Base-by-base conservation (phyloP, 1,140 invertebrate species). In the Ips typographus region DNA sequence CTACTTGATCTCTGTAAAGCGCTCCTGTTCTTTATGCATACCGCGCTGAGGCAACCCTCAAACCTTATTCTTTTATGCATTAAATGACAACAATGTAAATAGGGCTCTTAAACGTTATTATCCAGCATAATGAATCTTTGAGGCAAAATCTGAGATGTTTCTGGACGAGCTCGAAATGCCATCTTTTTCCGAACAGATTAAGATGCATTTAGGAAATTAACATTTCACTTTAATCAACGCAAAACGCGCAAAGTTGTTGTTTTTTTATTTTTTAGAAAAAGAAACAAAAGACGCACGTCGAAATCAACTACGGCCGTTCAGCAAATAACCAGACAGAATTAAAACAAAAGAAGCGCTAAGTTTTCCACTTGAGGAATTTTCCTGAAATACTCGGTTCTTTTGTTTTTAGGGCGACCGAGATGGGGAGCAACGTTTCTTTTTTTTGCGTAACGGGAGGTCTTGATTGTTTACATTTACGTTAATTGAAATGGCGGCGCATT, bases 1-100 rank as follows among this genome's bases (percentile, higher is more conserved):
- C 62, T 58, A 74, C 72, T 72, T 71, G 73, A 74, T 74, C 71
- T 71, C 53, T 6, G 71, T 68, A 69, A 68, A 72, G 42, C 61
- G 65, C 52, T 71, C 39, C 65, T 61, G 65, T 68, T 72, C 65
- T 61, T 72, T 72, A 72, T 72, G 71, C 71, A 68, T 68, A 67
- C 71, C 59, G 67, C 56, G 61, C 60, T 69, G 68, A 53, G 60
- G 67, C 61, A 69, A 69, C 60, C 67, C 67, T 69, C 67, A 69
- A 63, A 22, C 59, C 52, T 62, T 69, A 62, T 63, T 69, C 67
- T 69, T 69, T 69, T 69, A 62, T 62, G 52, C 67, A 63, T 69
- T 69, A 55, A 69, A 63, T 40, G 67, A 69, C 67, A 68, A 69
- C 67, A 69, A 69, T 69, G 67, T 69, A 69, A 69, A 63, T 68